Evolutionary conservation across 2,888 invertebrate genomes (phyloP).

Genomic region (Apomyelois bistriatella): DNA sequence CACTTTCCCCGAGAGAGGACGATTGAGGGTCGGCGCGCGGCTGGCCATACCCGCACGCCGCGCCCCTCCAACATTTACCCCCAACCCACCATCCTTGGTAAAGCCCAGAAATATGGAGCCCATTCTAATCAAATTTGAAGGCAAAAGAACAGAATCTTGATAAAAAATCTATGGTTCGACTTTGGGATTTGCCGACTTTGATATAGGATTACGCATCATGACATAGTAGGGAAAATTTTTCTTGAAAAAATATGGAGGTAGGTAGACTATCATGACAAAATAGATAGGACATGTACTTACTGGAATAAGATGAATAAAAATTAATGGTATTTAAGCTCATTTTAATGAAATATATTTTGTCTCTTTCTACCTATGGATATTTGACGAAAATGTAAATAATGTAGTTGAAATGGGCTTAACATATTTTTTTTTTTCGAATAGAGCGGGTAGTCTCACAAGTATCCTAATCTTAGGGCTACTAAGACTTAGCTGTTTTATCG

Average conservation of each 20-base stretch:
- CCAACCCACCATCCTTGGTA: constrained; percentile 71
- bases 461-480: not conserved
- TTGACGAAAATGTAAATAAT: no score
- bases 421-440: no score
- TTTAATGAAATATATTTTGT: no score
- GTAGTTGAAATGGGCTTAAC: no score
- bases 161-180: not conserved
- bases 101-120: constrained; percentile 15
- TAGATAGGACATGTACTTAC: constrained; percentile 4
- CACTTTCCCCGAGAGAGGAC: constrained; percentile 86
- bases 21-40: constrained; percentile 87
- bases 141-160: not conserved
- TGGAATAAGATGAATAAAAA: not conserved
- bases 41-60: constrained; percentile 78
- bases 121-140: not conserved
- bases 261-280: constrained; percentile 7
- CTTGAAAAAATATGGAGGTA: not conserved
- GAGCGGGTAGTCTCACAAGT: not conserved
- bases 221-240: no score
- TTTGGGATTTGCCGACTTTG: no score
- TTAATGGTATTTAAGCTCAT: no score
- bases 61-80: constrained; percentile 56
- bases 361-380: no score
- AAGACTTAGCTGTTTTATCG: constrained; percentile 6
- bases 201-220: no score